Evolutionary conservation across 2,797 vertebrate genomes (phyloP), one percentile per base, ranked within the genome.

Genomic region (Alauda arvensis): DNA sequence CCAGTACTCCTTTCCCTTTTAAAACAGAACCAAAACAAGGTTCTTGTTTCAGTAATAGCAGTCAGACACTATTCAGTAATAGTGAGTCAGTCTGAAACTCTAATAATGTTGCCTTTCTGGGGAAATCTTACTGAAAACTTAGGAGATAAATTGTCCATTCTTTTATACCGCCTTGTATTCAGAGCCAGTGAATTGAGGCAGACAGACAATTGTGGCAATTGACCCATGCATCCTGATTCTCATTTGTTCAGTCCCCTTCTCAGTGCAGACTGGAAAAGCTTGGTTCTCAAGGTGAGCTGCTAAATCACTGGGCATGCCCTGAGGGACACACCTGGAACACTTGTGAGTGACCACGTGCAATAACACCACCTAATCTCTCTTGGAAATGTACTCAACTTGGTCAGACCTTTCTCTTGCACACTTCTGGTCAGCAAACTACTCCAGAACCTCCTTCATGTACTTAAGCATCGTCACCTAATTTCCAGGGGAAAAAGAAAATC

Each of bases 1-100:
- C 62, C 83, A 87, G 34, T 6, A 8, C 16, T 87, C 71, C 52
- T 84, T 90, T 28, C 34, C 17, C 34, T 75, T 62, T 57, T 79
- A 87, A 63, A 91, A 55, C 33, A 90, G 70, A 89, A 90, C 46
- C 21, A 85, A 94, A 91, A 91, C 62, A 86, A 89, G 45, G 49
- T 63, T 88, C 61, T 87, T 61, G 29, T 87, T 88, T 85, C 83
- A 79, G 67, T 81, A 91, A 79, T 61, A 74, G 60, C 65, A 77
- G 55, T 29, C n/a, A n/a, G n/a, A n/a, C n/a, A n/a, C n/a, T n/a
- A n/a, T n/a, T n/a, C n/a, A n/a, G n/a, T n/a, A n/a, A n/a, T n/a
- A n/a, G 18, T 75, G 74, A 94, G 48, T 92, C 86, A 86, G 34
- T 61, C 39, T 83, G 70, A 55, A 81, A 40, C 69, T 84, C 43